Evolutionary conservation across 2,797 vertebrate genomes (phyloP), one percentile per base, ranked within the genome.

Genomic region (Rhinogobio ventralis): DNA sequence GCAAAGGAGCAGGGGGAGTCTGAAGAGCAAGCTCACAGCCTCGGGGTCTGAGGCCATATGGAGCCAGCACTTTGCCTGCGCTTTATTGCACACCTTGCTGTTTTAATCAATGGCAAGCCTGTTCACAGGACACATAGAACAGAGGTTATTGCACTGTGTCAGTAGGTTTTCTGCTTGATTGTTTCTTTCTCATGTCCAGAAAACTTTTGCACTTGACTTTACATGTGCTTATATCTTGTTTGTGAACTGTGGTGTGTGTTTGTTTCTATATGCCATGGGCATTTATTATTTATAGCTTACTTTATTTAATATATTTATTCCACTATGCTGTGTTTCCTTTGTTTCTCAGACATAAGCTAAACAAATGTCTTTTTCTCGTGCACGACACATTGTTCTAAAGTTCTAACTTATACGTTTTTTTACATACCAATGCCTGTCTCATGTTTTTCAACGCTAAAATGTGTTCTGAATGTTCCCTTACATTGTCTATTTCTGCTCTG

Each of bases 1-100:
- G 93, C 93, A 67, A 60, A 49, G 64, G 72, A 77, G 93, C 93
- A 95, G 94, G 90, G 94, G 93, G 94, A 82, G 95, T 95, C 95
- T 94, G 96, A 93, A 95, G 94, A 93, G 93, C 94, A 93, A 94
- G 95, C 95, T 93, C 96, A 93, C 95, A 96, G 97, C 96, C 97
- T 93, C 79, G 85, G 94, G 97, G 95, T 95, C 91, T 90, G 91
- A 95, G 94, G 95, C 97, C 97, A 98, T 97, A 97, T 98, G 97
- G 97, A 97, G 96, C 94, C 93, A 84, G 95, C 93, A 93, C 93
- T 94, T 93, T 91, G 93, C 93, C 93, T 93, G 91, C 91, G 88
- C 93, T 95, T 95, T 95, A 95, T 95, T 96, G 94, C 95, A 95
- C 95, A 96, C 95, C 95, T 96, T 94, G 95, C 95, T 95, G 94